These are phyloP conservation scores for Hippocampus mohnikei DNA, from an alignment of 2,113 vertebrate species.

Conservation along the genomic window DNA sequence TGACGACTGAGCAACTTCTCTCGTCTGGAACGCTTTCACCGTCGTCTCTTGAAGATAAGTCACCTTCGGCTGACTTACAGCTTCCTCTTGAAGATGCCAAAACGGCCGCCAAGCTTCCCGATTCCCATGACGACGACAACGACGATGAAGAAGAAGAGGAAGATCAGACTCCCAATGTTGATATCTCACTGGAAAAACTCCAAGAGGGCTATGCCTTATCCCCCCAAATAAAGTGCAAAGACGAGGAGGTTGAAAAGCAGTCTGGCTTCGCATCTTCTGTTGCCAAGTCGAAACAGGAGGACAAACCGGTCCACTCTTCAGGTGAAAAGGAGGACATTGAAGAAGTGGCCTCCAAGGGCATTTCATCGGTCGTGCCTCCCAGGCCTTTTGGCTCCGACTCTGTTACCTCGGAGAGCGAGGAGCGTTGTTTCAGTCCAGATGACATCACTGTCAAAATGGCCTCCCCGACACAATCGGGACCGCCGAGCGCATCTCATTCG, in stretches of 20 bases:
- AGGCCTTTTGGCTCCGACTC: slow-evolving; percentile 67
- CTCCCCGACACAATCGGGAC: slow-evolving; percentile 88
- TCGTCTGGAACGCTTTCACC: slow-evolving; percentile 93
- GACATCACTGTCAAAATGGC: slow-evolving; percentile 97
- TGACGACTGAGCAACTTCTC: slow-evolving; percentile 81
- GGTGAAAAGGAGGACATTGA: slow-evolving; percentile 48
- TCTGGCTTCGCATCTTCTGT: slow-evolving; percentile 31
- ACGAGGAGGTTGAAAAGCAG: slow-evolving; percentile 35
- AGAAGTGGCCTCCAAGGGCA: slow-evolving; percentile 44
- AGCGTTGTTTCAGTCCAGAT: slow-evolving; percentile 89
- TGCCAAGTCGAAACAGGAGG: slow-evolving; percentile 42
- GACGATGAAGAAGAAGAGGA: slow-evolving; percentile 77
- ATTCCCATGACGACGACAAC: slow-evolving; percentile 62
- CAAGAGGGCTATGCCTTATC: slow-evolving; percentile 70
- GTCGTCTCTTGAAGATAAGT: slow-evolving; percentile 92
- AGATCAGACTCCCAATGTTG: slow-evolving; percentile 76
- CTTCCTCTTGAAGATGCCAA: slow-evolving; percentile 71
- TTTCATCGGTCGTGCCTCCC: slow-evolving; percentile 43
- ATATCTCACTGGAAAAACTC: slow-evolving; percentile 78
- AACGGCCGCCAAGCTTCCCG: slow-evolving; percentile 53
- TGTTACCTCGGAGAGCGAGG: slow-evolving; percentile 78
- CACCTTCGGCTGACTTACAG: slow-evolving; percentile 82
- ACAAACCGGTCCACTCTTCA: slow-evolving; percentile 53
- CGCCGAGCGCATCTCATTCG: slow-evolving; percentile 86
- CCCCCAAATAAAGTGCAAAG: slow-evolving; percentile 53